Base-by-base conservation (phyloP, 2,888 invertebrate genomes). In the Rosalia funebris region DNA sequence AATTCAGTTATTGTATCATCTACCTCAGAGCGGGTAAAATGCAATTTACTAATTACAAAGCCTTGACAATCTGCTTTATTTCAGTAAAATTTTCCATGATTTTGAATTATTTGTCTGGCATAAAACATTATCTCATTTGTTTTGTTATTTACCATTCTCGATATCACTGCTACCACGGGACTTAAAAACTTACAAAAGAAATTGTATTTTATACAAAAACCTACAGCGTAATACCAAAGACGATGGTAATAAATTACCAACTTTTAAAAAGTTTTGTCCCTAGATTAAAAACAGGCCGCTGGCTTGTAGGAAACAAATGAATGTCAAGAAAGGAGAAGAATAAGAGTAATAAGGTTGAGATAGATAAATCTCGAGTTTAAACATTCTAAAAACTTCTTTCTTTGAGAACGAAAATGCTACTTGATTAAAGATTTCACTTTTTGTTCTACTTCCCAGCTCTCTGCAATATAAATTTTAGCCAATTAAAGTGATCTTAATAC, bases 251-350 rank as follows among this genome's bases (percentile, higher is more conserved):
- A 80, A 80, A 79, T 80, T 78, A 77, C 75, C 69, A 78, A 79
- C 73, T 78, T 79, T 77, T 76, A 75, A 77, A 79, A 79, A 80
- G 76, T 79, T 81, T 77, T 74, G 75, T 77, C 76, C 74, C 76
- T 71, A 80, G 81, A 81, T 81, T 80, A 81, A 80, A 81, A 81
- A 80, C 81, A 79, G 79, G 79, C 79, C 80, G 79, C 77, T 77
- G 77, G 79, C 77, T 78, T 78, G 77, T 77, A 79, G 77, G 76
- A 79, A 79, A 80, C 79, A 80, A 80, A 79, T 79, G 79, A 78
- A 80, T 77, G 80, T 79, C 79, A 77, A 73, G 75, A 77, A 74
- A 74, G 73, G 71, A 75, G 75, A 77, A 78, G 77, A 78, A 78
- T 76, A 79, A 79, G 78, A 80, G 79, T 78, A 79, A 79, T 78